phyloP scores from a whole-genome alignment of 2,113 vertebrate genomes.

The Percopsis transmontana region DNA sequence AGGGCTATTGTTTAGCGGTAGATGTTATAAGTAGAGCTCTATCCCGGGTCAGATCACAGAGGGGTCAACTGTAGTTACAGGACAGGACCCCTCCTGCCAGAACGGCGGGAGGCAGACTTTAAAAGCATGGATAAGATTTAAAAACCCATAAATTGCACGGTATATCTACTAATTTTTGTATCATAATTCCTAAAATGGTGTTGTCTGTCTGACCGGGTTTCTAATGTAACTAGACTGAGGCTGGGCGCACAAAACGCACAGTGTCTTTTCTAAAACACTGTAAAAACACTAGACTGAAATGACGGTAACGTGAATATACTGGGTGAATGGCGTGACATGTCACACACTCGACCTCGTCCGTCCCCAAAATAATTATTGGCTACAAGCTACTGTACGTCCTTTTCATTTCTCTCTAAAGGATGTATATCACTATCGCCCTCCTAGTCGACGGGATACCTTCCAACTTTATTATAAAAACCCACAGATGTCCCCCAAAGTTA shows the following conservation, averaged over 20 bases:
- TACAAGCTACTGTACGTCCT: slow-evolving; percentile 47
- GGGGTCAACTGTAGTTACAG: slow-evolving; percentile 61
- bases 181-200: not conserved
- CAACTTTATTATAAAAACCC: slow-evolving; percentile 55
- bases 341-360: slow-evolving; percentile 29
- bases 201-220: not conserved
- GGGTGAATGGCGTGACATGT: slow-evolving; percentile 23
- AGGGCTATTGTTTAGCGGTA: slow-evolving; percentile 46
- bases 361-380: slow-evolving; percentile 19
- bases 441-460: slow-evolving; percentile 23
- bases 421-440: slow-evolving; percentile 32
- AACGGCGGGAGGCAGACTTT: slow-evolving; percentile 38
- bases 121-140: no score
- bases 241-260: no score
- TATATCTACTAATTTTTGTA: not conserved
- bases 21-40: slow-evolving; percentile 56
- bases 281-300: slow-evolving; percentile 18
- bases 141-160: no score
- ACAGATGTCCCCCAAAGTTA: not conserved
- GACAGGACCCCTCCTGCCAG: slow-evolving; percentile 46
- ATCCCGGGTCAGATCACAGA: slow-evolving; percentile 56
- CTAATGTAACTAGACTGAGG: not conserved
- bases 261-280: no score
- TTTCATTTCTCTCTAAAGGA: slow-evolving; percentile 55
- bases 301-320: not conserved